phyloP scores from a whole-genome alignment of 2,888 invertebrate species.

The Agrochola macilenta region DNA sequence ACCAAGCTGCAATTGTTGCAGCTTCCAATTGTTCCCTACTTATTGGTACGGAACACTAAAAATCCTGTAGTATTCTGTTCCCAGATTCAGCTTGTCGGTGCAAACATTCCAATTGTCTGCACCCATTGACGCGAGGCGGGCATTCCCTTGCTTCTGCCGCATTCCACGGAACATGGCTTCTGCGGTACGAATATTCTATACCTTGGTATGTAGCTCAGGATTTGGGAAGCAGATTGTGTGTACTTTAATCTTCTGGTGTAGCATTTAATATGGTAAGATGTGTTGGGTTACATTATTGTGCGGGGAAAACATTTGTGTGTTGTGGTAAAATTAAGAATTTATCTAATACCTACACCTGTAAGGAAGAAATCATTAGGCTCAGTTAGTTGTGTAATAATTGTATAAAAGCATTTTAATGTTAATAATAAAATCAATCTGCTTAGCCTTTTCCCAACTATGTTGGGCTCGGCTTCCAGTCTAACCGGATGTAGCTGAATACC shows the following conservation, averaged over 20 bases:
- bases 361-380: background rate
- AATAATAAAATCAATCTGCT: too few species aligned
- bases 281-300: background rate
- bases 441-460: too few species aligned
- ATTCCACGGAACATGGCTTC: conserved; percentile 63
- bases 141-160: conserved; percentile 65
- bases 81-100: conserved; percentile 57
- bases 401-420: too few species aligned
- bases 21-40: conserved; percentile 45
- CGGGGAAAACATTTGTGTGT: background rate
- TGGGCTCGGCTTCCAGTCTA: too few species aligned
- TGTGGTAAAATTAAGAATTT: background rate
- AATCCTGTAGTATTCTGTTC: conserved; percentile 53
- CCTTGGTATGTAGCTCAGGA: conserved; percentile 18
- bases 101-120: conserved; percentile 73
- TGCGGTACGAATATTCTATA: conserved; percentile 40
- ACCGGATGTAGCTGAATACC: too few species aligned
- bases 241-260: conserved; percentile 10
- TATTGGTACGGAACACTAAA: conserved; percentile 55
- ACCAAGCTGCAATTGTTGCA: conserved; percentile 44
- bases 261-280: conserved; percentile 8
- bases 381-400: background rate
- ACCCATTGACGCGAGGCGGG: conserved; percentile 70
- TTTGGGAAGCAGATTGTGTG: conserved; percentile 44
- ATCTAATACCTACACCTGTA: background rate